Percentiles rank a stretch among this genome's conserved stretches.
These are phyloP conservation scores for Bothrops jararaca DNA, from an alignment of 2,113 vertebrate genomes.

Conservation along the genomic window DNA sequence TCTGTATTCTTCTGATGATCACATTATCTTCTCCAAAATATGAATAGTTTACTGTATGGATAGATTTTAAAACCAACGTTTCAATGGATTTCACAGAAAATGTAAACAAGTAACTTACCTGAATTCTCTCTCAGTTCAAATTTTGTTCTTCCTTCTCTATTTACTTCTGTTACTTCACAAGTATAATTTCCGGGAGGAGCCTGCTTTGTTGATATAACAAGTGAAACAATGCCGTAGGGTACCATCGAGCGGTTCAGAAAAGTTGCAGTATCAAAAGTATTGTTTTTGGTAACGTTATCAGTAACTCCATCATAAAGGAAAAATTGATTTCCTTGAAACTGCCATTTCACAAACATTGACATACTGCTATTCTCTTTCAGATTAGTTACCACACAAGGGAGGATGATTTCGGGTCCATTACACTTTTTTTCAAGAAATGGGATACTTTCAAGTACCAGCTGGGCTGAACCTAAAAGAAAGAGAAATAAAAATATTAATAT, in stretches of 20 bases:
- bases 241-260: constrained; percentile 19
- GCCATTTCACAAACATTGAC: constrained; percentile 63
- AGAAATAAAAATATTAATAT: constrained; percentile 1
- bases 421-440: constrained; percentile 53
- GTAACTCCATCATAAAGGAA: constrained; percentile 47
- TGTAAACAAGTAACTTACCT: constrained; percentile 56
- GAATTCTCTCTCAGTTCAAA: constrained; percentile 50
- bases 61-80: neutral
- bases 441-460: constrained; percentile 42
- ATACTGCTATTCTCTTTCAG: neutral
- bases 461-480: constrained; percentile 70
- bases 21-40: neutral
- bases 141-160: constrained; percentile 61
- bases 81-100: neutral
- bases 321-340: constrained; percentile 32
- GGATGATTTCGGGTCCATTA: constrained; percentile 50
- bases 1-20: neutral
- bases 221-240: constrained; percentile 58
- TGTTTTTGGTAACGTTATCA: fast-evolving
- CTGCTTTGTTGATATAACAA: constrained; percentile 38
- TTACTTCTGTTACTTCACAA: constrained; percentile 69
- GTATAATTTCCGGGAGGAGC: constrained; percentile 67
- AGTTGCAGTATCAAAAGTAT: neutral
- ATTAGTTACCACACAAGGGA: constrained; percentile 68
- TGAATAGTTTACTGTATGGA: neutral